A percentile compares a stretch with the other conserved stretches of the same genome.
phyloP scores from a whole-genome alignment of 2,888 invertebrate genomes.

The Cosmopolites sordidus region DNA sequence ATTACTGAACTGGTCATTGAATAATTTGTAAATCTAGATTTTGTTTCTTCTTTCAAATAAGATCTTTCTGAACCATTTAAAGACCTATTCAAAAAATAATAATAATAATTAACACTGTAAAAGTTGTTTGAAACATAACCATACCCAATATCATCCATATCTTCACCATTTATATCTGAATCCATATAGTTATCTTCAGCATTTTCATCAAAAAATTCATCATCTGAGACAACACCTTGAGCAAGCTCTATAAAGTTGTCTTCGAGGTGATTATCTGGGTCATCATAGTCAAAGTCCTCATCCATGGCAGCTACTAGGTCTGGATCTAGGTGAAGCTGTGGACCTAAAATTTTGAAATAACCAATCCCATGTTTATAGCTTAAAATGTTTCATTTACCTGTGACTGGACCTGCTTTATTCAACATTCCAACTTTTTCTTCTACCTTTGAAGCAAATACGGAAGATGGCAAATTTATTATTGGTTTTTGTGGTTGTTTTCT shows the following conservation, averaged over 20 bases:
- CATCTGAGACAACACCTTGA: conserved; percentile 54
- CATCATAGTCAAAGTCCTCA: conserved; percentile 83
- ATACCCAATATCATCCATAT: conserved; percentile 47
- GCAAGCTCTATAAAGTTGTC: conserved; percentile 90
- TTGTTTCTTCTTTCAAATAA: conserved; percentile 68
- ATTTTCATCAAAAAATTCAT: conserved; percentile 51
- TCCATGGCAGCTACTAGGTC: conserved; percentile 91
- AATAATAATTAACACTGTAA: background rate
- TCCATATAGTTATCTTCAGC: conserved; percentile 39
- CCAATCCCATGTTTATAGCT: background rate
- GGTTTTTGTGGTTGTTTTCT: conserved; percentile 25
- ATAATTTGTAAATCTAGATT: conserved; percentile 86
- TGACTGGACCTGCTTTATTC: conserved; percentile 70
- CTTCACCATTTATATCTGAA: conserved; percentile 41
- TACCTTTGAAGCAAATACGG: conserved; percentile 48
- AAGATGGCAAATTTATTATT: conserved; percentile 33
- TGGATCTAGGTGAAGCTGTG: conserved; percentile 77
- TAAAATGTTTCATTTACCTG: conserved; percentile 48
- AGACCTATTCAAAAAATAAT: conserved; percentile 32
- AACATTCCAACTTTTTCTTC: conserved; percentile 82
- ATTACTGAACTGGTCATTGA: conserved; percentile 92
- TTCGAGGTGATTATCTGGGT: conserved; percentile 80
- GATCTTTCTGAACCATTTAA: conserved; percentile 47
- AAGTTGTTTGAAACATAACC: no score
- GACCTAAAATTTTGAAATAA: conserved; percentile 40